phyloP scores from a whole-genome alignment of 2,797 vertebrate species.

The Epinephelus awoara region DNA sequence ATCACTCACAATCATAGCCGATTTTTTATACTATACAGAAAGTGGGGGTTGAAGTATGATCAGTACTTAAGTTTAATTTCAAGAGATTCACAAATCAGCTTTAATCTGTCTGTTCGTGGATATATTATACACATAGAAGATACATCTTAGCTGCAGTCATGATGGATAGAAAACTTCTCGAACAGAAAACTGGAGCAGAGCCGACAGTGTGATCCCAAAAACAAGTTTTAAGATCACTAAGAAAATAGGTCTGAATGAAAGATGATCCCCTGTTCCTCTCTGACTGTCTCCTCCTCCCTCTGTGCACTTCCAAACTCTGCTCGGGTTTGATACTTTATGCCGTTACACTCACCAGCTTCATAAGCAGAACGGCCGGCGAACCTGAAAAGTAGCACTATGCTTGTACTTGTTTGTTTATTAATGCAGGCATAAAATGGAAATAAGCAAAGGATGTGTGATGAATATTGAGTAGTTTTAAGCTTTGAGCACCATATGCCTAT shows the following conservation, averaged over 20 bases:
- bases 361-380: neutral
- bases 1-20: neutral
- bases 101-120: neutral
- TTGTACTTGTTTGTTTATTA: constrained; percentile 55
- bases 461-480: constrained; percentile 53
- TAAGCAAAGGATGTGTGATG: constrained; percentile 39
- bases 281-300: constrained; percentile 35
- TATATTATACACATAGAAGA: neutral
- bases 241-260: constrained; percentile 68
- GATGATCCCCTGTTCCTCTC: constrained; percentile 50
- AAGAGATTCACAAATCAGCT: constrained; percentile 1
- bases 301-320: constrained; percentile 23
- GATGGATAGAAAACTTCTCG: constrained; percentile 26
- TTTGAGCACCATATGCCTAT: constrained; percentile 52
- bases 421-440: constrained; percentile 52
- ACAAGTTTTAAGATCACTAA: constrained; percentile 48
- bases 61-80: neutral
- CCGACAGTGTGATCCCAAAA: constrained; percentile 48
- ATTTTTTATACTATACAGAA: neutral
- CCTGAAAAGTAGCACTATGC: constrained; percentile 26
- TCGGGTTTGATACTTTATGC: constrained; percentile 32
- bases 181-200: constrained; percentile 59
- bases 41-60: neutral
- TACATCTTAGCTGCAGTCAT: neutral
- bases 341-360: constrained; percentile 20